Evolutionary conservation across 2,888 invertebrate species (phyloP).

Genomic region (Ditula angustiorana): DNA sequence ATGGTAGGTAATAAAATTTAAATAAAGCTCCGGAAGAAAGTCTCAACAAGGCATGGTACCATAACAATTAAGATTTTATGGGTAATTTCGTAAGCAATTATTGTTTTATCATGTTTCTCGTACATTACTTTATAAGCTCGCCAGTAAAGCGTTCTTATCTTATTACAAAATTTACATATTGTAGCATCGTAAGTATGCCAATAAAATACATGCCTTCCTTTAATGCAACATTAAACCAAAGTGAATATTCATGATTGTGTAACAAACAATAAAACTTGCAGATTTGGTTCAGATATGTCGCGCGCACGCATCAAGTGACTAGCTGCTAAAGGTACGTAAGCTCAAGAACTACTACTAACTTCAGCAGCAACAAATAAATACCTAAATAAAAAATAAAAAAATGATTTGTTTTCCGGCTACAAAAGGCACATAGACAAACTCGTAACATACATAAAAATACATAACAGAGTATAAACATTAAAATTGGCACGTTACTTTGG

Average conservation of each 20-base stretch:
- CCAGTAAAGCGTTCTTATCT: conserved; percentile 32
- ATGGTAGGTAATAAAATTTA: conserved; percentile 11
- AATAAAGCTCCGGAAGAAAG: conserved; percentile 7
- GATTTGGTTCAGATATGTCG: conserved; percentile 23
- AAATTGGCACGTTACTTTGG: too few relatives aligned
- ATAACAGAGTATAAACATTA: too few relatives aligned
- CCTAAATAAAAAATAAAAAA: too few relatives aligned
- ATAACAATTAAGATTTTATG: conserved; percentile 38
- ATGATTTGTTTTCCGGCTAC: too few relatives aligned
- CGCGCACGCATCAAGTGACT: conserved; percentile 5
- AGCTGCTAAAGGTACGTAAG: conserved; percentile 11
- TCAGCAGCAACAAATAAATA: background rate
- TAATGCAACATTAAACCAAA: background rate
- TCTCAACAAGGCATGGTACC: conserved; percentile 9
- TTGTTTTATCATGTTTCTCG: conserved; percentile 33
- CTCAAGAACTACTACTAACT: conserved; percentile 23
- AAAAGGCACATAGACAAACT: too few relatives aligned
- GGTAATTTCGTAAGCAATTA: conserved; percentile 27
- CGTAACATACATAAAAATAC: too few relatives aligned
- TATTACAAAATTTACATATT: conserved; percentile 36
- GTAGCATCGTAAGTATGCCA: background rate
- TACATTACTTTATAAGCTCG: conserved; percentile 30
- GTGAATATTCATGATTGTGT: conserved; percentile 29
- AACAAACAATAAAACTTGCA: conserved; percentile 36
- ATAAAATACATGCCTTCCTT: conserved; percentile 18